These are phyloP conservation scores for Propithecus deckenii DNA, from an alignment of 2,797 vertebrate species.

Conservation along the genomic window DNA sequence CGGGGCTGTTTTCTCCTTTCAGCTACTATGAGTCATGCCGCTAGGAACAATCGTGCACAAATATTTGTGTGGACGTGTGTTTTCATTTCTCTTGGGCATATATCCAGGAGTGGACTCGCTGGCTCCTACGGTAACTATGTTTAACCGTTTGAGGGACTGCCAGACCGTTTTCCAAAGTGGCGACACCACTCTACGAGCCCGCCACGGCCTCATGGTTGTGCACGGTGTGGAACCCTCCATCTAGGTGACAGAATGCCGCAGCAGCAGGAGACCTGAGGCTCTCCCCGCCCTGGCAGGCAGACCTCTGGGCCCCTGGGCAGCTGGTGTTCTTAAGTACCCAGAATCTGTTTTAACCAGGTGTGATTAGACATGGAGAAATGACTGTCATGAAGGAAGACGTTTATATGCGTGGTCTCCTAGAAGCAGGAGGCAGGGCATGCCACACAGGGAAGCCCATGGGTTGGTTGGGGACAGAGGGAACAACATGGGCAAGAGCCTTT, in stretches of 20 bases:
- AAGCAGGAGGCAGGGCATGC: not conserved
- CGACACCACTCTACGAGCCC: not conserved
- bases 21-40: not conserved
- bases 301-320: not conserved
- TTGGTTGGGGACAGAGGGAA: too few species aligned
- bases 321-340: not conserved
- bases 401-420: not conserved
- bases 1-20: not conserved
- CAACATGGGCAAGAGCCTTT: not conserved
- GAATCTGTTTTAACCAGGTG: not conserved
- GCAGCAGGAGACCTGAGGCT: fast-evolving
- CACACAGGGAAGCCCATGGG: too few species aligned
- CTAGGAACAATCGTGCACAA: not conserved
- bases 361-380: not conserved
- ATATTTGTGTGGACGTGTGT: fast-evolving
- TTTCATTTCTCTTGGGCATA: too few species aligned
- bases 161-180: not conserved
- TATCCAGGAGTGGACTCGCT: not conserved
- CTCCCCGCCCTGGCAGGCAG: too few species aligned
- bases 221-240: too few species aligned
- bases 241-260: not conserved
- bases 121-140: too few species aligned
- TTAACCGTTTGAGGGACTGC: not conserved
- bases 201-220: not conserved
- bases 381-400: not conserved